Evolutionary conservation across 1,140 invertebrate genomes (phyloP), one percentile per base, ranked within the genome.

Genomic region (Drosophila saltans): DNA sequence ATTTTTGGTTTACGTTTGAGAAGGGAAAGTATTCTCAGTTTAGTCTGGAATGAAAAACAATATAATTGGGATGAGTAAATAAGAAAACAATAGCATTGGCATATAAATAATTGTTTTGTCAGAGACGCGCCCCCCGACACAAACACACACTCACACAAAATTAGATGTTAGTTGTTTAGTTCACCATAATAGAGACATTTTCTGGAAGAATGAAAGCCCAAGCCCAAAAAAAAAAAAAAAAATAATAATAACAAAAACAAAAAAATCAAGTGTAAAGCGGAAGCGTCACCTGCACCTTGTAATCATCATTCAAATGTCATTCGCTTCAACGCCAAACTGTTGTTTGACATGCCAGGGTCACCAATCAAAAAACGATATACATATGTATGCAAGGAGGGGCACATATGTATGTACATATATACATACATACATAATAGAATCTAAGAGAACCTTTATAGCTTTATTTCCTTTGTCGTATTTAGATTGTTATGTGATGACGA

Each of bases 241-340:
- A 59, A 71, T 33, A 74, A 59, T 52, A 70, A 66, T 61, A 71
- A 71, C 55, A 74, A 52, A 52, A 4, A 52, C n/a, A 28, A 24
- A 28, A 30, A 65, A 76, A 72, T 3, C 75, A 80, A 80, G 78
- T 77, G 75, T 80, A 41, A 61, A 77, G 70, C 78, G 78, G 84
- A 89, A 78, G 70, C 72, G 80, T 75, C 84, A 89, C 80, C 84
- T 89, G 84, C 59, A 63, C 58, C 52, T 63, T 36, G 43, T 69
- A 80, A 85, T 89, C 84, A 89, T 89, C 84, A 89, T 89, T 89
- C 84, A 81, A 89, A 89, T 89, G 84, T 72, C 81, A 81, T 78
- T 72, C 66, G 69, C 63, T 69, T 33, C 26, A 8, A 65, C 16
- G 59, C 21, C 80, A 89, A 89, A 89, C 84, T 81, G 84, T 80